phyloP scores from a whole-genome alignment of 2,888 invertebrate genomes.

The Parelbella ahira region DNA sequence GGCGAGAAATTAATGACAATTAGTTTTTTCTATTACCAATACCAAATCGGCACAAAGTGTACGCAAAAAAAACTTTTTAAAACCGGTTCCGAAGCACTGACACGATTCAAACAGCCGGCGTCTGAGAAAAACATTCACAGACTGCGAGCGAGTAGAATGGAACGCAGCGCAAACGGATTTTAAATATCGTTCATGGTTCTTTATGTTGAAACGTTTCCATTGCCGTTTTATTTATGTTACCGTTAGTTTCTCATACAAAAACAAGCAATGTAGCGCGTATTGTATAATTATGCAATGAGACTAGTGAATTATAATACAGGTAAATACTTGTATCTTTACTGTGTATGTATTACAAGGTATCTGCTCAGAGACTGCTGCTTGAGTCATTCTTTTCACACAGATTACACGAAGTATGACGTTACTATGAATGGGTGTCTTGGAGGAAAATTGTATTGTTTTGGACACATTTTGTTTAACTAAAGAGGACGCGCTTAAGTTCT shows the following conservation, averaged over 20 bases:
- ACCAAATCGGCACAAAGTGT: slow-evolving; percentile 36
- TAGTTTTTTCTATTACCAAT: slow-evolving; percentile 36
- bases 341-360: slow-evolving; percentile 21
- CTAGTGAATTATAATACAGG: too few relatives aligned
- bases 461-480: slow-evolving; percentile 20
- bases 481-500: slow-evolving; percentile 10
- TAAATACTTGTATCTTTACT: too few relatives aligned
- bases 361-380: too few relatives aligned
- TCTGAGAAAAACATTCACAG: slow-evolving; percentile 52
- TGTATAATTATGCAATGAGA: too few relatives aligned
- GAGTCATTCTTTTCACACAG: slow-evolving; percentile 20
- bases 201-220: slow-evolving; percentile 24
- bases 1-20: slow-evolving; percentile 37
- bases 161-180: slow-evolving; percentile 29
- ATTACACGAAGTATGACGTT: slow-evolving; percentile 22
- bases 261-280: slow-evolving; percentile 35
- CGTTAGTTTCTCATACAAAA: slow-evolving; percentile 7
- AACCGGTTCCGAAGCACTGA: slow-evolving; percentile 47
- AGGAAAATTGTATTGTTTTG: slow-evolving; percentile 21
- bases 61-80: slow-evolving; percentile 37
- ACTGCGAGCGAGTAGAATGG: slow-evolving; percentile 48
- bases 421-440: slow-evolving; percentile 19
- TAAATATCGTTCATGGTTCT: slow-evolving; percentile 6
- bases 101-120: slow-evolving; percentile 52
- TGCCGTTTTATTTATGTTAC: slow-evolving; percentile 30